phyloP scores from a whole-genome alignment of 2,888 invertebrate genomes.

The Pachycephus smyrnensis region DNA sequence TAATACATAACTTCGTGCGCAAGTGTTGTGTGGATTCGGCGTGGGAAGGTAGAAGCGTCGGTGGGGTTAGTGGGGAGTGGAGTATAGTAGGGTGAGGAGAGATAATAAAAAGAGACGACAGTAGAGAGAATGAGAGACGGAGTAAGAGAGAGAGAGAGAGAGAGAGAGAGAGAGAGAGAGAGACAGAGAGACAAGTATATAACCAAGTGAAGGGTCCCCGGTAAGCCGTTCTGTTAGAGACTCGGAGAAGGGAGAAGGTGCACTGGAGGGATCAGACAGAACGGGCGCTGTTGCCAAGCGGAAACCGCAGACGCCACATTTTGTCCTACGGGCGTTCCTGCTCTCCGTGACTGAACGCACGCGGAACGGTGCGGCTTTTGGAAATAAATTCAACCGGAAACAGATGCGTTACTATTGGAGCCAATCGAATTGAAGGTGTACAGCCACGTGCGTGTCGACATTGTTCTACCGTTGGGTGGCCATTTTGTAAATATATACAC shows the following conservation, averaged over 20 bases:
- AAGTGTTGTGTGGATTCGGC: background rate
- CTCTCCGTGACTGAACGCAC: background rate
- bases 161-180: conserved; percentile 20
- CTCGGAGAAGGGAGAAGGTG: conserved; percentile 7
- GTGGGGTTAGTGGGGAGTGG: background rate
- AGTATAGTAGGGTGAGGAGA: background rate
- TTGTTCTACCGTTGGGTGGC: background rate
- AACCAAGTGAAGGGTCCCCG: background rate
- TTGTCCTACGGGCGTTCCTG: conserved; percentile 31
- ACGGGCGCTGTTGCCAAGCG: conserved; percentile 62
- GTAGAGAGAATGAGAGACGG: conserved; percentile 7
- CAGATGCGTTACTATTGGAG: background rate
- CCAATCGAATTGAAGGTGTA: background rate
- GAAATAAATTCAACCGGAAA: conserved; percentile 3
- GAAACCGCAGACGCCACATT: conserved; percentile 50
- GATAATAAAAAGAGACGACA: background rate
- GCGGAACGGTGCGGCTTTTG: background rate
- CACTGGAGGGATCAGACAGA: conserved; percentile 13
- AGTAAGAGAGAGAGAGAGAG: conserved; percentile 7
- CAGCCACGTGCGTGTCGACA: background rate
- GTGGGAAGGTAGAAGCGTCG: background rate
- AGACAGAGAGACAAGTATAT: conserved; percentile 33
- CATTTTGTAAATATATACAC: too few species aligned
- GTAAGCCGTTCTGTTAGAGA: background rate
- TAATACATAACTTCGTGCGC: background rate